These are phyloP conservation scores for Otus sunia DNA, from an alignment of 2,113 vertebrate genomes.

Conservation along the genomic window DNA sequence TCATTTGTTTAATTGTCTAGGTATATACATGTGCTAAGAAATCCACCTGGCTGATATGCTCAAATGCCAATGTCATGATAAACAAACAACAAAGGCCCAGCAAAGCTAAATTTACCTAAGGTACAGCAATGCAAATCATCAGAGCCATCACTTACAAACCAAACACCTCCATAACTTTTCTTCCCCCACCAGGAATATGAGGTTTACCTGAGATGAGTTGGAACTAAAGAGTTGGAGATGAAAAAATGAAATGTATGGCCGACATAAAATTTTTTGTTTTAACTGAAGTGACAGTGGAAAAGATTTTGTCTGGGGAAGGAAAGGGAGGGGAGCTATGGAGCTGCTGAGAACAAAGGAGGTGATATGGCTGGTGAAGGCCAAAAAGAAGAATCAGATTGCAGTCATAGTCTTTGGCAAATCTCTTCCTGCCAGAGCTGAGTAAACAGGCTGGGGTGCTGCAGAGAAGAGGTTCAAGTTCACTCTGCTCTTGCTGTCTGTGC, in stretches of 20 bases:
- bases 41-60: background rate
- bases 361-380: background rate
- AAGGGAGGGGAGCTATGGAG: background rate
- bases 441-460: background rate
- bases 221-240: background rate
- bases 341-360: background rate
- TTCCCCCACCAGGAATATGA: background rate
- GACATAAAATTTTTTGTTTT: background rate
- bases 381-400: background rate
- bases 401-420: background rate
- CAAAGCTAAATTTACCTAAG: background rate
- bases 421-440: background rate
- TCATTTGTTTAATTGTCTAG: background rate
- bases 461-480: background rate
- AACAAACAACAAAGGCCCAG: background rate
- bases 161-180: background rate
- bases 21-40: background rate
- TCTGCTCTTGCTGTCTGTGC: background rate
- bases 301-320: background rate
- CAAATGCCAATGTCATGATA: background rate
- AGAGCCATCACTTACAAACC: background rate
- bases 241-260: background rate
- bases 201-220: background rate
- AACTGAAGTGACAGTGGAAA: background rate
- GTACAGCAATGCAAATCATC: background rate